Base-by-base conservation (phyloP, 2,797 vertebrate species). In the Fundulus diaphanus region DNA sequence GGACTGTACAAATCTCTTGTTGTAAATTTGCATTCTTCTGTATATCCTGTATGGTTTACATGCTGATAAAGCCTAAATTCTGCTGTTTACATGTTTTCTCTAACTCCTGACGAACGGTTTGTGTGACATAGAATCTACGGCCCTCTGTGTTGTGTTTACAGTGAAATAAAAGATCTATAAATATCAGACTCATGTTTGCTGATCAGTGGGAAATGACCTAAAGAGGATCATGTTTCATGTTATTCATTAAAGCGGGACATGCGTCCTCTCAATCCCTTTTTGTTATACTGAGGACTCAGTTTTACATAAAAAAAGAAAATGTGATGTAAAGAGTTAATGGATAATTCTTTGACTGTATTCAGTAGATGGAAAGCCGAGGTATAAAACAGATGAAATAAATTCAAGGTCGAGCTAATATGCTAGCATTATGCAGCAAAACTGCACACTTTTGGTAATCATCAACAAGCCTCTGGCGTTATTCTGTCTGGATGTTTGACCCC, bases 211-310 rank as follows among this genome's bases (percentile, higher is more conserved):
- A 74, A 66, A 54, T 40, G 29, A 44, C 73, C 24, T 69, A 48
- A 73, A 72, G 63, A 73, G 72, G 68, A 24, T 66, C 40, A 9
- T 76, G 66, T 84, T 83, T 86, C 49, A 27, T 79, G 15, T 82
- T 78, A 81, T 29, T 73, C 67, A 70, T 78, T 79, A 61, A 88
- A n/a, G n/a, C n/a, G n/a, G n/a, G n/a, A 65, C 66, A 46, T 5
- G 63, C 68, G 80, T 84, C 56, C 46, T 74, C 40, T 68, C 31
- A 3, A 22, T 24, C 20, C 40, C 31, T 61, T 31, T 40, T 57
- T 7, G 1, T 54, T 56, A 56, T 33, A 29, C 3, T 0, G 8
- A 56, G 57, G 37, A 29, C 52, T 71, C 48, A 67, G 3, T n/a
- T 33, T 7, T 5, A 52, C 73, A 59, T 44, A 4, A n/a, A 81